Evolutionary conservation across 2,888 invertebrate species (phyloP).

Genomic region (Ophion ventricosus): DNA sequence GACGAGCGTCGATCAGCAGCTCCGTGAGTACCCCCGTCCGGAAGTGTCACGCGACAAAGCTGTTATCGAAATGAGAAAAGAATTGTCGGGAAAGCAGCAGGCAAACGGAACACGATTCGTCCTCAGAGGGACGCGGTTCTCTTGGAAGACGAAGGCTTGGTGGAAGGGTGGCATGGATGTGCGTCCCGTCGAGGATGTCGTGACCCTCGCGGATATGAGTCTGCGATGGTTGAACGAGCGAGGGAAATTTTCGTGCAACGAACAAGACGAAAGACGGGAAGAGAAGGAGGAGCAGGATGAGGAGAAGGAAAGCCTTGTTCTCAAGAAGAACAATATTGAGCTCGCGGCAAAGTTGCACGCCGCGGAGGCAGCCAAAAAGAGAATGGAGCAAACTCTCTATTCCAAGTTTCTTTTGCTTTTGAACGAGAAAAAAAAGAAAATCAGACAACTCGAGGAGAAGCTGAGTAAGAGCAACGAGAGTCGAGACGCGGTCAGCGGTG

Average conservation of each 20-base stretch:
- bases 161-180: constrained; percentile 71
- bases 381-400: constrained; percentile 72
- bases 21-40: constrained; percentile 64
- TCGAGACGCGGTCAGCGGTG: not conserved
- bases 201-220: constrained; percentile 63
- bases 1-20: constrained; percentile 62
- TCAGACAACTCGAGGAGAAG: constrained; percentile 68
- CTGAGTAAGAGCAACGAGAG: constrained; percentile 48
- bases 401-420: constrained; percentile 72
- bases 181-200: constrained; percentile 60
- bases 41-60: constrained; percentile 67
- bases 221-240: constrained; percentile 63
- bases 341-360: constrained; percentile 64
- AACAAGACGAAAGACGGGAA: constrained; percentile 51
- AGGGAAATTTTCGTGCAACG: constrained; percentile 47
- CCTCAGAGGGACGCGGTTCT: constrained; percentile 65
- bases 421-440: constrained; percentile 75
- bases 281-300: constrained; percentile 66
- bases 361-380: constrained; percentile 68
- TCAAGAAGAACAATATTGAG: constrained; percentile 52
- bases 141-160: constrained; percentile 73
- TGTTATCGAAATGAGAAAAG: constrained; percentile 67
- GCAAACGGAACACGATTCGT: constrained; percentile 70
- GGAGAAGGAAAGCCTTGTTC: not conserved
- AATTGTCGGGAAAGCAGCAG: constrained; percentile 69